Evolutionary conservation across 2,888 invertebrate genomes (phyloP).

Genomic region (Apantesis nais): DNA sequence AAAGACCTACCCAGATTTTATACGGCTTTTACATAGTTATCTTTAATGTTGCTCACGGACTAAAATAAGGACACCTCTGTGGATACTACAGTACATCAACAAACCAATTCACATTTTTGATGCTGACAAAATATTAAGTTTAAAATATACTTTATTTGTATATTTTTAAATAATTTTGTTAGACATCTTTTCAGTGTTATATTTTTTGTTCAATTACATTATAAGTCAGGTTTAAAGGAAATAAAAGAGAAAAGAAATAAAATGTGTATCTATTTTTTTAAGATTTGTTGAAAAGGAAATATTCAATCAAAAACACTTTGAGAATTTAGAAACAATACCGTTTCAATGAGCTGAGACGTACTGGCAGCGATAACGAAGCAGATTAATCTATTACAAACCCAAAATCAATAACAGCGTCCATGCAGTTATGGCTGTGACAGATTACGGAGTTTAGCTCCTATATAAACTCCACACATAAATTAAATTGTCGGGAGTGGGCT

Average conservation of each 20-base stretch:
- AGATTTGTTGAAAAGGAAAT: not conserved
- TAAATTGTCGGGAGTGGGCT: conserved; percentile 6
- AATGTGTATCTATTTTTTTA: not conserved
- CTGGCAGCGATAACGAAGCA: not conserved
- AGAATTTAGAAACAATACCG: not conserved
- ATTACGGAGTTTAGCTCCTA: not conserved
- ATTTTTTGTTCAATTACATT: too few species aligned
- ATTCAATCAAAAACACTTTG: not conserved
- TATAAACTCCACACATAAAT: not conserved
- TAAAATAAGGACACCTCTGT: too few species aligned
- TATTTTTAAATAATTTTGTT: too few species aligned
- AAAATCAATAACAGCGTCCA: not conserved
- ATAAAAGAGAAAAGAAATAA: not conserved
- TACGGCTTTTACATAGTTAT: too few species aligned
- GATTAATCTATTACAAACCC: not conserved
- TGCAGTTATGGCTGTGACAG: not conserved
- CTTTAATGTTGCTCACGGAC: too few species aligned
- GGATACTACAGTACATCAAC: too few species aligned
- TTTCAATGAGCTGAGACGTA: not conserved
- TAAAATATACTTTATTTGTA: too few species aligned
- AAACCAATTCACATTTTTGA: too few species aligned
- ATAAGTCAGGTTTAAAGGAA: not conserved
- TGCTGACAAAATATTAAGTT: too few species aligned
- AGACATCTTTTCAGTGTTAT: too few species aligned
- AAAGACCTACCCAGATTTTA: too few species aligned